Evolutionary conservation across 2,888 invertebrate genomes (phyloP).

Genomic region (Piscicola geometra): DNA sequence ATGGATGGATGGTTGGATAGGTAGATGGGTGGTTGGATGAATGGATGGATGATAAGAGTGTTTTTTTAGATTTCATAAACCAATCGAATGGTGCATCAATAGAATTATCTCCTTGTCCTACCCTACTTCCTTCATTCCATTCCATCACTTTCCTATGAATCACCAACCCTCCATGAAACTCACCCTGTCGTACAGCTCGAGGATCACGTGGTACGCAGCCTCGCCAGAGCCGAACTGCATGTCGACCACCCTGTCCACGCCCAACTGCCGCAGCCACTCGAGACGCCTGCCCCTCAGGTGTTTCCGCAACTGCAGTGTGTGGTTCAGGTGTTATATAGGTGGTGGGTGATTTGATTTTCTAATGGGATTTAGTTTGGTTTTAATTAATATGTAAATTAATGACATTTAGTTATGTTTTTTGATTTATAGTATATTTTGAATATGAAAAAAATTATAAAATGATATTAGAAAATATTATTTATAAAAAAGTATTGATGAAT

Average conservation of each 20-base stretch:
- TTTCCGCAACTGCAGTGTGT: conserved; percentile 72
- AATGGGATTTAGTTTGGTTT: not conserved
- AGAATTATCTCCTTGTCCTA: too few relatives aligned
- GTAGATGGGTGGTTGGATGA: too few relatives aligned
- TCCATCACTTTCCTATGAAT: too few relatives aligned
- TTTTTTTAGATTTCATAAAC: not conserved
- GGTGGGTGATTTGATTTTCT: not conserved
- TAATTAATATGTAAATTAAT: too few relatives aligned
- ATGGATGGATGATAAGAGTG: too few relatives aligned
- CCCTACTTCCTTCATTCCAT: too few relatives aligned
- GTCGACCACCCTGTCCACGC: conserved; percentile 87
- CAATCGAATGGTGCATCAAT: not conserved
- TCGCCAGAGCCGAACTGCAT: conserved; percentile 88
- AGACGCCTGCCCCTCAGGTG: conserved; percentile 91
- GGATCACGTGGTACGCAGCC: conserved; percentile 86
- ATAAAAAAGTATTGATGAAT: too few relatives aligned
- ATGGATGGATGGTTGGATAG: too few relatives aligned
- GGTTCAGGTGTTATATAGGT: not conserved
- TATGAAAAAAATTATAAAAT: conserved; percentile 8
- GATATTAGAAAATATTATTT: too few relatives aligned
- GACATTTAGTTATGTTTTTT: not conserved
- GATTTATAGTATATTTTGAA: not conserved
- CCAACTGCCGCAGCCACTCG: conserved; percentile 78
- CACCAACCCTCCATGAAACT: too few relatives aligned
- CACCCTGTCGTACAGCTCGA: conserved; percentile 81